Conservation (phyloP, 2,888 invertebrate species). For the Limnephilus lunatus region DNA sequence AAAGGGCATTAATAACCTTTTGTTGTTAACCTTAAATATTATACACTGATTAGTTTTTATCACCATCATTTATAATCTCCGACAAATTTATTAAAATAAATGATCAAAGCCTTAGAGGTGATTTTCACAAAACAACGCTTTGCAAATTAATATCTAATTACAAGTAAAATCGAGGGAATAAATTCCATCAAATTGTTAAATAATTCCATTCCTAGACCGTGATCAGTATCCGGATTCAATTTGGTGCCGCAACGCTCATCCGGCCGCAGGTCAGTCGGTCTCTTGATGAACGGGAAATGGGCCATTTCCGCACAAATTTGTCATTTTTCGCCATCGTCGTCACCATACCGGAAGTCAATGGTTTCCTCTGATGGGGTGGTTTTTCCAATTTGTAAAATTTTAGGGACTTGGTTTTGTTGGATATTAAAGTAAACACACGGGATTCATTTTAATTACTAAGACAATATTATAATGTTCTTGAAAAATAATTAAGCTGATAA, state of each 20-base stretch:
- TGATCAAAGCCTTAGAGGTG: too few species aligned
- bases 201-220: not conserved
- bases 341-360: not conserved
- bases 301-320: constrained; percentile 40
- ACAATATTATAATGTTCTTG: too few species aligned
- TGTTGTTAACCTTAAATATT: too few species aligned
- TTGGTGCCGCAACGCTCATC: constrained; percentile 50
- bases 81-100: too few species aligned
- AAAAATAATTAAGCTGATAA: too few species aligned
- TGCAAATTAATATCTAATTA: not conserved
- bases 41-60: too few species aligned
- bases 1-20: too few species aligned
- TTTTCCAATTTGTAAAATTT: not conserved
- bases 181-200: not conserved
- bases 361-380: not conserved
- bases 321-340: constrained; percentile 47
- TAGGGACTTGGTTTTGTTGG: not conserved
- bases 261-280: not conserved
- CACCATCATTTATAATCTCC: too few species aligned
- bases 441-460: too few species aligned
- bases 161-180: not conserved
- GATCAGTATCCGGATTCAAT: constrained; percentile 56
- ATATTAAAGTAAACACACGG: too few species aligned
- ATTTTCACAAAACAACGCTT: not conserved
- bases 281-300: constrained; percentile 58